These are phyloP conservation scores for Pyralis farinalis DNA, from an alignment of 2,888 invertebrate genomes.

Conservation along the genomic window DNA sequence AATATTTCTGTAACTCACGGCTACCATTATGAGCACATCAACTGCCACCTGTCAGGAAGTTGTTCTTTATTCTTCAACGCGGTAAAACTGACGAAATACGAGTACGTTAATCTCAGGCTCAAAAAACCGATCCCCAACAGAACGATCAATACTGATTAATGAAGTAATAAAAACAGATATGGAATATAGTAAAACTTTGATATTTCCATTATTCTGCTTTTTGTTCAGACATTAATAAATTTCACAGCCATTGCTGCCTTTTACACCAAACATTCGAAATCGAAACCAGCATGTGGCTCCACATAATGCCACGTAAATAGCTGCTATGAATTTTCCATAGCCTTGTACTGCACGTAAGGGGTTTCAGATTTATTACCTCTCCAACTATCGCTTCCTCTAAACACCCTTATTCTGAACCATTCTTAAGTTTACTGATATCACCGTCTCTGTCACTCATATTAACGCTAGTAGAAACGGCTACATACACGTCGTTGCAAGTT, in stretches of 20 bases:
- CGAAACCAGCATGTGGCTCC: slow-evolving; percentile 41
- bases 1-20: no score
- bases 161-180: no score
- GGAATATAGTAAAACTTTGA: no score
- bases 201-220: no score
- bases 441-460: slow-evolving; percentile 20
- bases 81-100: no score
- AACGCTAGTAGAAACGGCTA: slow-evolving; percentile 23
- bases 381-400: slow-evolving; percentile 26
- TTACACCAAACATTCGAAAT: slow-evolving; percentile 25
- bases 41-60: no score
- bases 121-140: no score
- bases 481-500: slow-evolving; percentile 19
- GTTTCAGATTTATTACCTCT: slow-evolving; percentile 53
- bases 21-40: no score
- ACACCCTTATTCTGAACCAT: slow-evolving; percentile 5
- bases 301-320: slow-evolving; percentile 24
- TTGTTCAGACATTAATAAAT: no score
- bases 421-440: slow-evolving; percentile 10
- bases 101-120: no score
- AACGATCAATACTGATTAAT: no score
- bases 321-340: slow-evolving; percentile 32
- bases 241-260: background rate
- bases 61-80: no score
- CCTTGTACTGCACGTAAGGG: slow-evolving; percentile 30